Evolutionary conservation across 92 coral and sea anemone genomes (phyloP), one percentile per base, ranked within the genome.

Genomic region (Palythoa grandis): DNA sequence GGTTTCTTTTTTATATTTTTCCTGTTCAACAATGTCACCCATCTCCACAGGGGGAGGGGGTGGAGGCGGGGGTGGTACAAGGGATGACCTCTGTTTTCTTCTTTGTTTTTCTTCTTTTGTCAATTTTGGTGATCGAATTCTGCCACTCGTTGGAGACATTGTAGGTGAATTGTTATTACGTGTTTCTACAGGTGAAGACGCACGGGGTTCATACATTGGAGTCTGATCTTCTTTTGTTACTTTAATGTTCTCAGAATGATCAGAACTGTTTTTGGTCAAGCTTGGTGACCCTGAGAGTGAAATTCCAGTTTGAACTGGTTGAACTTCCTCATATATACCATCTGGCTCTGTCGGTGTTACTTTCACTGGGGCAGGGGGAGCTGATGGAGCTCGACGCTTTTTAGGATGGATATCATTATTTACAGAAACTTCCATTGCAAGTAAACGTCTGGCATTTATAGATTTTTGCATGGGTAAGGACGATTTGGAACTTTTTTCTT

Each of bases 41-140:
- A 52, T 75, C 38, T 85, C 88, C 86, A 83, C 88, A 60, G 85
- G 86, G 20, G 95, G 95, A 12, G 98, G 98, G 2, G 90, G 95
- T 47, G 93, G 92, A 12, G 98, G 98, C 25, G 98, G 97, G 9
- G 98, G 94, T 10, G 93, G 93, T 77, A 84, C 48, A 11, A 73
- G 53, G 17, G 83, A 70, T 3, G 85, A 63, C 54, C 88, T 78
- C 11, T 86, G 83, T 50, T 86, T 72, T 29, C 86, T 61, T 78
- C 89, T 77, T 76, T 76, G 71, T 37, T 57, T 77, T 84, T 77
- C 87, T 87, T 78, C 76, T 79, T 77, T 88, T 87, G 79, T 76
- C 13, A 87, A 88, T 52, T 77, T 76, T 77, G 88, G 66, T 20
- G 77, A 76, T 70, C 73, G 89, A 74, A 79, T 43, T 39, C 65